Evolutionary conservation across 2,113 vertebrate species (phyloP), one percentile per base, ranked within the genome.

Genomic region (Dasyurus viverrinus): DNA sequence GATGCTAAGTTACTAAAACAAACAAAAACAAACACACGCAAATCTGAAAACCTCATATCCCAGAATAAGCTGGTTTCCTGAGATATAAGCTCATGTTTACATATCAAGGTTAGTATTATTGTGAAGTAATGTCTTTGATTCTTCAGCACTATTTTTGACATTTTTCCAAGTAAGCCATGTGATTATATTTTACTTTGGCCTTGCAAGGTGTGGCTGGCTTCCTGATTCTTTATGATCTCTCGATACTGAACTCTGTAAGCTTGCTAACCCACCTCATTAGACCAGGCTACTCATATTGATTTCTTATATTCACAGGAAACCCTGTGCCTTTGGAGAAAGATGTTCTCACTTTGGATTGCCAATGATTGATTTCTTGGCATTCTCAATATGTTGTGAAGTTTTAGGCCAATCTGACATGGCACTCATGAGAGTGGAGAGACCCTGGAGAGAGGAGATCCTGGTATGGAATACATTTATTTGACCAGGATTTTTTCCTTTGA

Each of bases 401-500:
- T 84, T 42, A 84, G n/a, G 22, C n/a, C n/a, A 84, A 84, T n/a
- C n/a, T 42, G 25, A 93, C 46, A 89, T 91, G 42, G 94, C 95
- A 93, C 27, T 84, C 16, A 84, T 23, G 68, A 23, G 23, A 84
- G 9, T 52, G 50, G 50, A 6, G 10, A 52, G 50, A 10, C 50
- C 50, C 50, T 54, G 90, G 22, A 97, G 53, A 89, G 12, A 92
- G 52, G 3, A 52, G 47, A 54, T 52, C 55, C 46, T 96, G 92
- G 92, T 94, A 93, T 54, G 76, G 93, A 95, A 93, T 95, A 95
- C 95, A 92, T 97, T 97, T 96, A 92, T 97, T 97, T 96, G 95
- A 96, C 96, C 92, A 97, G 97, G 97, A 89, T 95, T 93, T 96
- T 97, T 95, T 30, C 42, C 91, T 97, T 97, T 97, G 95, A 96